A percentile compares a stretch with the other conserved stretches of the same genome.
Conservation (phyloP, 2,888 invertebrate genomes). For the Drosophila meridiana region DNA sequence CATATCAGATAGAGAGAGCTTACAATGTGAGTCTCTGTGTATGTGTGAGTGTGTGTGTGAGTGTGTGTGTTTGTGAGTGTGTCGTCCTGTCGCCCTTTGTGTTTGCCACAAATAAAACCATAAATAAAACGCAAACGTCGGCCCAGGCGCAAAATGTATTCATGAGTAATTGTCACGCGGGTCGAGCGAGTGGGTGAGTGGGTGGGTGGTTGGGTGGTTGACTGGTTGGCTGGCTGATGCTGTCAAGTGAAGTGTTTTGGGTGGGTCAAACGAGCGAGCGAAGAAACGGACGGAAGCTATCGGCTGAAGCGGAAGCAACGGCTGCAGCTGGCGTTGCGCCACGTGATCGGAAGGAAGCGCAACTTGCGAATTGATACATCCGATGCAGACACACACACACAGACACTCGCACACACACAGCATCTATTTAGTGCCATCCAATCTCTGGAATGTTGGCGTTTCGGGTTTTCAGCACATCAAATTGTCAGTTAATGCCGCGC, state of each 20-base stretch:
- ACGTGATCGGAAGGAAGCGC: conserved; percentile 80
- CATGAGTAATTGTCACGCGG: conserved; percentile 81
- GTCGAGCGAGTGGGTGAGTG: conserved; percentile 8
- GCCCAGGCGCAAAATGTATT: conserved; percentile 79
- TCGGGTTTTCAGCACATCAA: conserved; percentile 41
- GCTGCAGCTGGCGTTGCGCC: conserved; percentile 71
- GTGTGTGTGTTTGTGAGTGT: conserved; percentile 23
- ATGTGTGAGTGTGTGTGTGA: not conserved
- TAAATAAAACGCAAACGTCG: conserved; percentile 80
- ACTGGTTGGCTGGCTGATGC: conserved; percentile 2
- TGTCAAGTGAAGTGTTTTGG: conserved; percentile 50
- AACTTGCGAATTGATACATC: conserved; percentile 81
- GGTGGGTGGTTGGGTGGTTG: not conserved
- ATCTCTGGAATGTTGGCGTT: not conserved
- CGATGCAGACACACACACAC: conserved; percentile 62
- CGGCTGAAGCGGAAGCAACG: conserved; percentile 75
- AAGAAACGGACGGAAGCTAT: conserved; percentile 74
- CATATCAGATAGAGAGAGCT: conserved; percentile 12
- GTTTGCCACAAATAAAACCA: conserved; percentile 80
- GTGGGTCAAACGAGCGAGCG: conserved; percentile 14
- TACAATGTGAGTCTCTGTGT: conserved; percentile 37
- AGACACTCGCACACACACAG: conserved; percentile 12
- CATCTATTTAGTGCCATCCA: conserved; percentile 29
- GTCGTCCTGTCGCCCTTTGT: conserved; percentile 57
- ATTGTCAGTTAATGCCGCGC: conserved; percentile 63